phyloP scores from a whole-genome alignment of 2,888 invertebrate genomes.

The Drosophila antonietae region DNA sequence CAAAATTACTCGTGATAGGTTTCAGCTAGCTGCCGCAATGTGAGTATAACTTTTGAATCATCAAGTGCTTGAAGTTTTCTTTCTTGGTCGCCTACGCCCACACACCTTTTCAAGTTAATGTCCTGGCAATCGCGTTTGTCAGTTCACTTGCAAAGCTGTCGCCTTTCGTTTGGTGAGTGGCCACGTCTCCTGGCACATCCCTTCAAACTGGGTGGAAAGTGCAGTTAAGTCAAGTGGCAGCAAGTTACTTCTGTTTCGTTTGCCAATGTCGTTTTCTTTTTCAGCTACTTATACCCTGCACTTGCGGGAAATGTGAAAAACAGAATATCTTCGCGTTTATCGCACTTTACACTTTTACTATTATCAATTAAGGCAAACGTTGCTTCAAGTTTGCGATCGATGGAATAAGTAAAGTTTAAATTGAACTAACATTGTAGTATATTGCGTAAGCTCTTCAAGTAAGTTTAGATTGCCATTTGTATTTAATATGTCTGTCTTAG shows the following conservation, averaged over 20 bases:
- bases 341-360: too few relatives aligned
- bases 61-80: slow-evolving; percentile 47
- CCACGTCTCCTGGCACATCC: slow-evolving; percentile 7
- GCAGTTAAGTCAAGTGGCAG: slow-evolving; percentile 75
- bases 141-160: slow-evolving; percentile 50
- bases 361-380: neutral
- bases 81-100: neutral
- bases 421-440: too few relatives aligned
- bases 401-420: neutral
- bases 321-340: neutral
- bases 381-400: neutral
- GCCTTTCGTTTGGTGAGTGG: slow-evolving; percentile 45
- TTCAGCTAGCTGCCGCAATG: slow-evolving; percentile 18
- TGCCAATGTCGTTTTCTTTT: slow-evolving; percentile 29
- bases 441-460: neutral
- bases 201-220: slow-evolving; percentile 41
- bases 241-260: slow-evolving; percentile 61
- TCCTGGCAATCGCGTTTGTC: slow-evolving; percentile 52
- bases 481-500: neutral
- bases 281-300: slow-evolving; percentile 1
- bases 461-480: neutral
- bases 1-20: slow-evolving; percentile 37
- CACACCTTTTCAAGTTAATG: slow-evolving; percentile 44
- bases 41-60: slow-evolving; percentile 35
- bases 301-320: neutral